Conservation (phyloP, 2,113 vertebrate species). For the Aleadryas rufinucha region DNA sequence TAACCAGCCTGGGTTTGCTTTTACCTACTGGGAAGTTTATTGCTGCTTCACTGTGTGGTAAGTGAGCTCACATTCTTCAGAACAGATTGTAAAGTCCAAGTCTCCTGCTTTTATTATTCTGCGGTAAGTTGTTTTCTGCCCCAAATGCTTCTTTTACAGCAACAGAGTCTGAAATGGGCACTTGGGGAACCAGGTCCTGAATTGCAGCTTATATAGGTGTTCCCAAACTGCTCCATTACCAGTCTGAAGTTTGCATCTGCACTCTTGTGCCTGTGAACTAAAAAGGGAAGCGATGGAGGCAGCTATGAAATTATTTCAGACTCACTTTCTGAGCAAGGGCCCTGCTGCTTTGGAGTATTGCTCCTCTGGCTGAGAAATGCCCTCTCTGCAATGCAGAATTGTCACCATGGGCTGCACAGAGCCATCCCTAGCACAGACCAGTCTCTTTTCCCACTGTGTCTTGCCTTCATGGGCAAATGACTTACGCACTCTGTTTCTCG, state of each 20-base stretch:
- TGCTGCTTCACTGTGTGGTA: background rate
- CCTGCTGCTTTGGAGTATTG: background rate
- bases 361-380: background rate
- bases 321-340: background rate
- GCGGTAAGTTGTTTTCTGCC: background rate
- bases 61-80: background rate
- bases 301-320: background rate
- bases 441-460: background rate
- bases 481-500: background rate
- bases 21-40: constrained; percentile 18
- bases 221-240: background rate
- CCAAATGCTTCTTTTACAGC: background rate
- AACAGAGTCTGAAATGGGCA: background rate
- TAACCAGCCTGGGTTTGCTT: constrained; percentile 9
- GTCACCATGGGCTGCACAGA: background rate
- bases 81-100: background rate
- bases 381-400: background rate
- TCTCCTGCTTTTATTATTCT: background rate
- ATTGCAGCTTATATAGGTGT: background rate
- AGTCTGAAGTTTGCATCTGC: background rate
- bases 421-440: background rate
- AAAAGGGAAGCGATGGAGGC: background rate
- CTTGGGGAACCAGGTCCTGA: background rate
- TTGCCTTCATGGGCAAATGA: background rate
- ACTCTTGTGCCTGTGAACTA: background rate